Conservation (phyloP, 1,140 invertebrate species). For the Spodoptera litura region DNA sequence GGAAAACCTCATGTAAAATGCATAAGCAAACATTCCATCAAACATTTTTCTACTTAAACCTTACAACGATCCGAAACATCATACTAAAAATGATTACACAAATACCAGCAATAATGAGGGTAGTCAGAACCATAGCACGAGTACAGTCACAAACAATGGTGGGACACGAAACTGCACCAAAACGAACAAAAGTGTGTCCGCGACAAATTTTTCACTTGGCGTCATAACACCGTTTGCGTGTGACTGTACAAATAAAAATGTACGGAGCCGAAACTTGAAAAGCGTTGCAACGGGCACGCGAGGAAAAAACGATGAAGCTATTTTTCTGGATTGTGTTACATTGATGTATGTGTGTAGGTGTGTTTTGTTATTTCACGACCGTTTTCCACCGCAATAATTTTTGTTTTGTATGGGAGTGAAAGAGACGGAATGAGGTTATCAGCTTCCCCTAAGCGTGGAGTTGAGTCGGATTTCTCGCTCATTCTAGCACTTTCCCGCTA, state of each 20-base stretch:
- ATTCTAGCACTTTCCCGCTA: conserved; percentile 9
- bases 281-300: conserved; percentile 42
- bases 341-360: conserved; percentile 25
- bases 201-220: conserved; percentile 68
- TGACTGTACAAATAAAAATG: conserved; percentile 47
- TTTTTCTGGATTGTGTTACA: conserved; percentile 43
- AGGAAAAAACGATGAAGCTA: conserved; percentile 40
- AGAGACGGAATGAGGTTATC: conserved; percentile 15
- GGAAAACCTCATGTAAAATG: too few relatives aligned
- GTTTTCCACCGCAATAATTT: conserved; percentile 36
- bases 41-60: neutral
- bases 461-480: conserved; percentile 23
- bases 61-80: neutral
- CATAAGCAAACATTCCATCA: too few relatives aligned
- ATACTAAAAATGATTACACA: conserved; percentile 29
- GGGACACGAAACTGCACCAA: conserved; percentile 28
- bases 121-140: conserved; percentile 8
- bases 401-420: conserved; percentile 8
- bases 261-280: conserved; percentile 43
- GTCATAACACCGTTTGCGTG: conserved; percentile 54
- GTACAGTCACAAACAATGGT: conserved; percentile 28
- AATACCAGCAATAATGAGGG: conserved; percentile 21
- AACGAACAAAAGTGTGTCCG: conserved; percentile 52
- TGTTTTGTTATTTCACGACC: conserved; percentile 35
- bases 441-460: conserved; percentile 8